Base-by-base conservation (phyloP, 2,888 invertebrate genomes). In the Pinctada fucata region DNA sequence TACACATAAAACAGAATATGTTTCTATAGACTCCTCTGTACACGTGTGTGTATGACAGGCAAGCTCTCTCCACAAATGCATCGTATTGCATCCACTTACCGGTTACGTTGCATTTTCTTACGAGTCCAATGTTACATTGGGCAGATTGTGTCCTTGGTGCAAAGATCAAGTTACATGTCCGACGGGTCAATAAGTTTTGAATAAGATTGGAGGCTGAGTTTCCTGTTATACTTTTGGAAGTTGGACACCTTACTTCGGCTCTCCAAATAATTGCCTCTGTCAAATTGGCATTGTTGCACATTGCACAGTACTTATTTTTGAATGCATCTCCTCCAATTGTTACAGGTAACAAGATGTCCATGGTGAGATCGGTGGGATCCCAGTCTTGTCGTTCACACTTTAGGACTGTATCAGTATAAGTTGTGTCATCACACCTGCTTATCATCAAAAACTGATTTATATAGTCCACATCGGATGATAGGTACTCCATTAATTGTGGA, bases 1-100 rank as follows among this genome's bases (percentile, higher is more conserved):
- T 82, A 52, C 82, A 84, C 51, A 84, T 72, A 50, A 66, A 78
- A 58, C 84, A 84, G 49, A 81, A 82, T 3, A 81, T 68, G 67
- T 84, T 84, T 65, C 67, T 77, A 72, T 82, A 81, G 13, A 64
- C 48, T 5, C 50, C 50, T 3, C 52, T 31, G 45, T 79, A 79
- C 3, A 76, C 45, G 1, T 73, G 63, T 5, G 75, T 79, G 66
- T 80, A 82, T 2, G 70, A 67, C 2, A 31, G 13, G 66, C 84
- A 84, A 0, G 79, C 82, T n/a, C 65, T 51, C 10, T 78, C 82
- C 3, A 84, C 67, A 0, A 70, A 31, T 13, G 67, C 68, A 48
- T 82, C 79, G 64, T 78, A 79, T 48, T 10, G 16, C 6, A 3
- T 13, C 82, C 78, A 82, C 8, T 51, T 51, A 0, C 82, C 84